These are phyloP conservation scores for Rhabditoides inermis DNA, from an alignment of 2,888 invertebrate genomes.

Conservation along the genomic window DNA sequence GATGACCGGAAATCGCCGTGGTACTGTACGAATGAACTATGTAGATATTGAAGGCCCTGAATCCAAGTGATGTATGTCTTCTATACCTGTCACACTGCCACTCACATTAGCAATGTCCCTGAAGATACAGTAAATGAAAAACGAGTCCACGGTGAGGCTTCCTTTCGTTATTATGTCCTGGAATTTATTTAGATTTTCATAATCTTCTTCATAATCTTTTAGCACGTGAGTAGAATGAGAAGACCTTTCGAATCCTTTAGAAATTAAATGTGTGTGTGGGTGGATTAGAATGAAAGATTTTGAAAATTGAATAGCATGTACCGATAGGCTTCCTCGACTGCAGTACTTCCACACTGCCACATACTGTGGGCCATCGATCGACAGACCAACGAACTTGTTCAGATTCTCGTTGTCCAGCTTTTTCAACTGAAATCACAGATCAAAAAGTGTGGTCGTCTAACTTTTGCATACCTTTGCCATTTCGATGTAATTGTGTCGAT, in stretches of 20 bases:
- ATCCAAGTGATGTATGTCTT: too few species aligned
- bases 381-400: slow-evolving; percentile 46
- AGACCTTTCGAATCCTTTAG: too few species aligned
- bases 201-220: too few species aligned
- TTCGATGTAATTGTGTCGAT: too few species aligned
- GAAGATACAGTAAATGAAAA: slow-evolving; percentile 34
- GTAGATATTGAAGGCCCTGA: slow-evolving; percentile 31
- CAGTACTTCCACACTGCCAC: slow-evolving; percentile 45
- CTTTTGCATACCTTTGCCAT: too few species aligned
- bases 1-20: slow-evolving; percentile 33
- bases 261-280: too few species aligned
- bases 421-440: slow-evolving; percentile 32
- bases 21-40: slow-evolving; percentile 21
- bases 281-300: too few species aligned
- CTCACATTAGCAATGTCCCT: slow-evolving; percentile 32
- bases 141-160: slow-evolving; percentile 33
- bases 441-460: too few species aligned
- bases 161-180: slow-evolving; percentile 31
- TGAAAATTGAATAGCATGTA: slow-evolving; percentile 6
- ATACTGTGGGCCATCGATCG: slow-evolving; percentile 34
- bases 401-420: slow-evolving; percentile 45
- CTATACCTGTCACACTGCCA: too few species aligned
- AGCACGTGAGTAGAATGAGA: too few species aligned
- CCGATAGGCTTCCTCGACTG: slow-evolving; percentile 26
- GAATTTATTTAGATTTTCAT: too few species aligned